phyloP scores from a whole-genome alignment of 2,113 vertebrate species.

The Mirza zaza region DNA sequence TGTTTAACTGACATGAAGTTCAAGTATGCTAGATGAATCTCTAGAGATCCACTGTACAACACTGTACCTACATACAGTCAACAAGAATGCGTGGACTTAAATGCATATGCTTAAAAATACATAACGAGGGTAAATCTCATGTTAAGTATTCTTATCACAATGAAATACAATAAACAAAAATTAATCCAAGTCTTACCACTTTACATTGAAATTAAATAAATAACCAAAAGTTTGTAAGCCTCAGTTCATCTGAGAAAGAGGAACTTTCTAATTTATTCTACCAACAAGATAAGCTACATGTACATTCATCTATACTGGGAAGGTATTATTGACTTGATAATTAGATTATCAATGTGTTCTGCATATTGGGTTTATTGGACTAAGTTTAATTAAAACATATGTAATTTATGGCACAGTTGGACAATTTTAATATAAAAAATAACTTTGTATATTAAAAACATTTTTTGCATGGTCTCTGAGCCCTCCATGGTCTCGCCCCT shows the following conservation, averaged over 20 bases:
- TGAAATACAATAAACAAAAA: not conserved
- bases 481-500: not conserved
- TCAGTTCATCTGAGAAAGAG: not conserved
- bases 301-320: not conserved
- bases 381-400: not conserved
- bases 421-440: not conserved
- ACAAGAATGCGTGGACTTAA: not conserved
- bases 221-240: not conserved
- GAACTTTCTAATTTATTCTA: not conserved
- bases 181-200: not conserved
- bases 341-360: not conserved
- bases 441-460: not conserved
- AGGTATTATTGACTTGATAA: not conserved
- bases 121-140: not conserved
- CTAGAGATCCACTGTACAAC: not conserved
- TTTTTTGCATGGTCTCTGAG: not conserved
- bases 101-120: rapidly evolving
- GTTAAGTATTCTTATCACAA: not conserved
- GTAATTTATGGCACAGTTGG: not conserved
- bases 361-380: not conserved
- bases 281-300: not conserved
- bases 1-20: rapidly evolving
- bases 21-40: not conserved
- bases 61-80: rapidly evolving
- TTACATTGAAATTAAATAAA: not conserved